Base-by-base conservation (phyloP, 2,888 invertebrate genomes). In the Polydrusus cervinus region DNA sequence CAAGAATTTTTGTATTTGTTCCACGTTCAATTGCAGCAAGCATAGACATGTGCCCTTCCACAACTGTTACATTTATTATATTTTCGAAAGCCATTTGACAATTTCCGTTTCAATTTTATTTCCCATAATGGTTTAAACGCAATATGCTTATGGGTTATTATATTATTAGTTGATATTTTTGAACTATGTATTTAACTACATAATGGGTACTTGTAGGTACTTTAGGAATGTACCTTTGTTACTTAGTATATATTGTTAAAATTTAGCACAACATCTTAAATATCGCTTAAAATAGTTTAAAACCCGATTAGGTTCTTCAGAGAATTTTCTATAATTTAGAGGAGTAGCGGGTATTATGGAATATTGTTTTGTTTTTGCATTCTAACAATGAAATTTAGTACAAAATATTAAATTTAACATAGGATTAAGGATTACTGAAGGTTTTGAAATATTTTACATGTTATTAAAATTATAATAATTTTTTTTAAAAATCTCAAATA, bases 41-140 rank as follows among this genome's bases (percentile, higher is more conserved):
- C 25, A 62, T 25, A 55, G 67, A 74, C 68, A 68, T 74, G 73
- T 68, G 68, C 68, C 73, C 67, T 74, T 74, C 68, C 62, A 74
- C 62, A 74, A 74, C 61, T 74, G 73, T 68, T 74, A 55, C 72
- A 60, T 71, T 71, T 64, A 71, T 71, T 71, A 49, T 64, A 66
- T 71, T 71, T 66, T 71, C 18, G 47, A 71, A 55, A 71, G 30
- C 55, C 43, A 49, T 70, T 70, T 49, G 64, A 71, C 64, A 57
- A 45, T 65, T 71, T 71, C 71, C 71, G 71, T 53, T 68, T 57
- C 45, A 30, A 57, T 68, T 68, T 55, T 68, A 20, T 57, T 13
- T 68, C 40, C 16, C 18, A 38, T 66, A 43, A 40, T 43, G 30
- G 65, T 71, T 66, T 65, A 57, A 57, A 65, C 57, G 66, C 55